phyloP scores from a whole-genome alignment of 2,888 invertebrate genomes.

The Adelphocoris suturalis region DNA sequence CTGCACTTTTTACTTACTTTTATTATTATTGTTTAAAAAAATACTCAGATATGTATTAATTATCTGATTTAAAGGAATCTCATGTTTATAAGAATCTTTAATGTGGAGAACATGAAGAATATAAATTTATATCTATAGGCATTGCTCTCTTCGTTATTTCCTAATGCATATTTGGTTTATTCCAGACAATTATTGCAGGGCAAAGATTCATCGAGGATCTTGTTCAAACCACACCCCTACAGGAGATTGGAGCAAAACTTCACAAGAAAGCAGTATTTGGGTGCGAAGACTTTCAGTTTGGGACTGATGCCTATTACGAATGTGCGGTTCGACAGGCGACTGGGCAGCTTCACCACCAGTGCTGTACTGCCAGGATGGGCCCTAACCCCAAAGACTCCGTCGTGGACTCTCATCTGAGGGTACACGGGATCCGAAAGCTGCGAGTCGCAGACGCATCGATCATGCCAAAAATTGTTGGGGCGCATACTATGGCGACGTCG shows the following conservation, averaged over 20 bases:
- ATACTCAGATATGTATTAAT: too few relatives aligned
- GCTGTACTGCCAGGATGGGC: constrained; percentile 77
- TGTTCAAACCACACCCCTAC: constrained; percentile 81
- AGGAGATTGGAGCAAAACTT: constrained; percentile 80
- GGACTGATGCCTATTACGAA: constrained; percentile 86
- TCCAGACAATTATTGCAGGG: constrained; percentile 45
- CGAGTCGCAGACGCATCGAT: constrained; percentile 81
- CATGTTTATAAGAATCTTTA: too few relatives aligned
- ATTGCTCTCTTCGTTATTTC: too few relatives aligned
- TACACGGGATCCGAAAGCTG: constrained; percentile 79
- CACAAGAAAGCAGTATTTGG: constrained; percentile 84
- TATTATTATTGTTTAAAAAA: too few relatives aligned
- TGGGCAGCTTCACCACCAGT: constrained; percentile 86
- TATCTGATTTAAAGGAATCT: too few relatives aligned
- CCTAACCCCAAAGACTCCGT: constrained; percentile 75
- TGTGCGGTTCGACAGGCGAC: constrained; percentile 86
- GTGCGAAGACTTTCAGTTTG: constrained; percentile 83
- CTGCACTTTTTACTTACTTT: too few relatives aligned
- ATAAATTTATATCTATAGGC: too few relatives aligned
- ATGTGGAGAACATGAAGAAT: too few relatives aligned
- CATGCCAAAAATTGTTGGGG: constrained; percentile 81
- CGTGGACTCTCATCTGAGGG: constrained; percentile 78
- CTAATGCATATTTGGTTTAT: not conserved
- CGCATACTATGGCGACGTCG: constrained; percentile 81
- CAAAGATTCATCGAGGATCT: constrained; percentile 76